Conservation (phyloP, 2,888 invertebrate genomes). For the Globia sparganii region DNA sequence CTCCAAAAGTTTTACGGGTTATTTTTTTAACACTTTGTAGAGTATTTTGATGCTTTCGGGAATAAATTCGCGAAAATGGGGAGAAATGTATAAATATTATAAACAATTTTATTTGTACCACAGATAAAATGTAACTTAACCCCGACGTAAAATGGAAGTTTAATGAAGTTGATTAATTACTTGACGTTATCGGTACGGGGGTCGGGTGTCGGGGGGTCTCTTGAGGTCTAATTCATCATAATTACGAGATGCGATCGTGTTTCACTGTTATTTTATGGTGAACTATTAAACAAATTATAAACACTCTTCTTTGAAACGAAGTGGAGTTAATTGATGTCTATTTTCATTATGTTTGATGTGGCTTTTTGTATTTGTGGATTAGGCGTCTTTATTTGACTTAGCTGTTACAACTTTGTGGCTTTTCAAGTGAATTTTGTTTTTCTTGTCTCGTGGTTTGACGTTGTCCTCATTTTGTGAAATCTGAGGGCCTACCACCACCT, state of each 20-base stretch:
- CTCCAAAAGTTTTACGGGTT: too few relatives aligned
- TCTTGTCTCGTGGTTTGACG: not conserved
- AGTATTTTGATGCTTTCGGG: not conserved
- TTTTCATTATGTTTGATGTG: constrained; percentile 39
- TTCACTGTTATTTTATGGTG: constrained; percentile 62
- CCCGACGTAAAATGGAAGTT: constrained; percentile 61
- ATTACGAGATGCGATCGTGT: constrained; percentile 69
- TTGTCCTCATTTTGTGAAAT: not conserved
- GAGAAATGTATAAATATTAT: not conserved
- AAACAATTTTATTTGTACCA: constrained; percentile 40
- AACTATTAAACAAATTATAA: constrained; percentile 64
- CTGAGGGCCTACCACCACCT: not conserved
- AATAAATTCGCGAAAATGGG: not conserved
- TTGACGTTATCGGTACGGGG: constrained; percentile 64
- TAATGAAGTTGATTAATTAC: constrained; percentile 74
- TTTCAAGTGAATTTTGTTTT: not conserved
- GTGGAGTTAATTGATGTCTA: constrained; percentile 45
- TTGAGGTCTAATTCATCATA: constrained; percentile 68
- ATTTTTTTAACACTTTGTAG: too few relatives aligned
- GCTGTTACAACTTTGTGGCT: not conserved
- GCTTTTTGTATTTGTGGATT: constrained; percentile 19
- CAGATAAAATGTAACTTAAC: constrained; percentile 56
- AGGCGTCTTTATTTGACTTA: not conserved
- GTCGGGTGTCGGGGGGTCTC: constrained; percentile 24
- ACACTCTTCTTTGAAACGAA: constrained; percentile 42